These are phyloP conservation scores for Acrocephalus arundinaceus DNA, from an alignment of 2,113 vertebrate species.

Conservation along the genomic window DNA sequence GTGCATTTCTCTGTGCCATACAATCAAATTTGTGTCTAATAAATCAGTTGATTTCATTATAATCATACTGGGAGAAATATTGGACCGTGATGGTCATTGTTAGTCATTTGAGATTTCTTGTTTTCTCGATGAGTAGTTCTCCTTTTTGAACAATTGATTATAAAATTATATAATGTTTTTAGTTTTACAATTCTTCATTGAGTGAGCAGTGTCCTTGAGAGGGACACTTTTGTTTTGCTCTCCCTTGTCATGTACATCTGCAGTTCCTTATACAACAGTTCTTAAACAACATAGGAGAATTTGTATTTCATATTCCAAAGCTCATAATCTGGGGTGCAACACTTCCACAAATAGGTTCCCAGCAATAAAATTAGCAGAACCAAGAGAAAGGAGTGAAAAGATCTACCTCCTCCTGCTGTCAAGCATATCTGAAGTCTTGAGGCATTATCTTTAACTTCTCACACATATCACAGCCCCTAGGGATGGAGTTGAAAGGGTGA, in stretches of 20 bases:
- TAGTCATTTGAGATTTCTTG: not conserved
- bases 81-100: not conserved
- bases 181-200: not conserved
- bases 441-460: not conserved
- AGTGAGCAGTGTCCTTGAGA: not conserved
- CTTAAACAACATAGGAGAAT: not conserved
- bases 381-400: not conserved
- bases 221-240: not conserved
- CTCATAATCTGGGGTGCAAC: not conserved
- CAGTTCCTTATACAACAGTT: not conserved
- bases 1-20: not conserved
- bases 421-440: not conserved
- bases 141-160: not conserved
- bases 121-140: not conserved
- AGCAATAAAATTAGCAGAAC: not conserved
- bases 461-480: not conserved
- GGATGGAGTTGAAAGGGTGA: not conserved
- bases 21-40: not conserved
- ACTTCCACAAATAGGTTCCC: not conserved
- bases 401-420: not conserved
- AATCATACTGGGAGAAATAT: not conserved
- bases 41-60: not conserved
- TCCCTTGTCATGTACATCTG: rapidly evolving
- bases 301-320: not conserved
- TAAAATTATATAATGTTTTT: not conserved